Base-by-base conservation (phyloP, 2,888 invertebrate genomes). In the Callimorpha dominula region DNA sequence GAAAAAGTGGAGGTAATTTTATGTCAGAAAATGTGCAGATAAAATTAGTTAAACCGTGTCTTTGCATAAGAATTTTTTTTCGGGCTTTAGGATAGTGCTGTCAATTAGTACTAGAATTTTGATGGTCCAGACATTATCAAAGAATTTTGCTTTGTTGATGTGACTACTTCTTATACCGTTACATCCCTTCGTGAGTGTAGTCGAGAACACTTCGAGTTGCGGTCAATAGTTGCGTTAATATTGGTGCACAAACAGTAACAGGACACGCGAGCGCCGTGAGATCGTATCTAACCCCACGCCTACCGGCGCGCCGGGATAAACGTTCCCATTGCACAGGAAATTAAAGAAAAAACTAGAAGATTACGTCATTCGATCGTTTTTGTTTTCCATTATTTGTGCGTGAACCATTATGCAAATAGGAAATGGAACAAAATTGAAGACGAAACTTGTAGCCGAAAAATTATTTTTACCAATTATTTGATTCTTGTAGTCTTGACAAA, bases 261-360 rank as follows among this genome's bases (percentile, higher is more conserved):
- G 68, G 88, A 87, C 92, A 92, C 91, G 92, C 92, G 86, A 92
- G 79, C 88, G 80, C 78, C 91, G 91, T 90, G 92, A 90, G 92
- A 92, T 92, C 86, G 82, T 88, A 92, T 91, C 90, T 81, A 85
- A 85, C 86, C 83, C 84, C 78, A 68, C 75, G 65, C 76, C 78
- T 78, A 75, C 69, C 82, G 78, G 74, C 77, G 91, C 82, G 78
- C 74, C 77, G 91, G 92, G 92, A 92, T 92, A 87, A 89, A 87
- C 81, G 78, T 80, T 78, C 72, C 74, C 73, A 72, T 63, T 70
- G 71, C 71, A 77, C 82, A 78, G 83, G 84, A 83, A 82, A 87
- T 83, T 80, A 81, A 66, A 82, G 80, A 78, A 87, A 86, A 80
- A 78, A 76, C 69, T 71, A 42, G 43, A 71, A 63, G 73, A 81